Base-by-base conservation (phyloP, 2,888 invertebrate genomes). In the Drosophila acutilabella region DNA sequence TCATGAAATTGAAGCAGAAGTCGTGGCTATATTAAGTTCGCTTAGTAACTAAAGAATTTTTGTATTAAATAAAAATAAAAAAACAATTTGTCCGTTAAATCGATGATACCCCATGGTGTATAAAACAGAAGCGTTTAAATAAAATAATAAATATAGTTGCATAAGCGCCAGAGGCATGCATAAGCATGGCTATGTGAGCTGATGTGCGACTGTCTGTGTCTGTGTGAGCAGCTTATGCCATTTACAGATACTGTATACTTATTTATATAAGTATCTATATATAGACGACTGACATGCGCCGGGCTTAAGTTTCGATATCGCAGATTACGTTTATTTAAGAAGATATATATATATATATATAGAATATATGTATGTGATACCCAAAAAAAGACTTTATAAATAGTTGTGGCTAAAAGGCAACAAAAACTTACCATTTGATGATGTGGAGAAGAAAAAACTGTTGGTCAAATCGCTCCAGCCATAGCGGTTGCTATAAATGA, bases 381-480 rank as follows among this genome's bases (percentile, higher is more conserved):
- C 53, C 36, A 40, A 64, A n/a, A n/a, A 26, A n/a, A 13, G 16
- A 11, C 14, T 45, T 20, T 45, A 26, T 36, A 42, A 18, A 33
- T 33, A 10, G 18, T 13, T 23, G 41, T 41, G 41, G 16, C 38
- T 36, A 26, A 47, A 16, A 33, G 11, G 13, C 0, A 5, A 41
- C 4, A 57, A 18, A 7, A 13, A 93, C 93, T 92, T 88, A 95
- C 95, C 94, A 92, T 94, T 93, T 76, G 94, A 94, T 79, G 94
- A 94, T 72, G 95, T 95, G 80, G 94, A 93, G 90, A 95, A 95
- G 68, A 93, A 93, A 90, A 95, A 95, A 57, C 94, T 93, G 59
- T 94, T 94, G 23, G 95, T 94, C 81, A 94, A 92, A 59, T 94
- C 94, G 91, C 94, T 94, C 95, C 95, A 95, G 68, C 95, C 95